Evolutionary conservation across 1,140 invertebrate species (phyloP).

Genomic region (Conus ventricosus): DNA sequence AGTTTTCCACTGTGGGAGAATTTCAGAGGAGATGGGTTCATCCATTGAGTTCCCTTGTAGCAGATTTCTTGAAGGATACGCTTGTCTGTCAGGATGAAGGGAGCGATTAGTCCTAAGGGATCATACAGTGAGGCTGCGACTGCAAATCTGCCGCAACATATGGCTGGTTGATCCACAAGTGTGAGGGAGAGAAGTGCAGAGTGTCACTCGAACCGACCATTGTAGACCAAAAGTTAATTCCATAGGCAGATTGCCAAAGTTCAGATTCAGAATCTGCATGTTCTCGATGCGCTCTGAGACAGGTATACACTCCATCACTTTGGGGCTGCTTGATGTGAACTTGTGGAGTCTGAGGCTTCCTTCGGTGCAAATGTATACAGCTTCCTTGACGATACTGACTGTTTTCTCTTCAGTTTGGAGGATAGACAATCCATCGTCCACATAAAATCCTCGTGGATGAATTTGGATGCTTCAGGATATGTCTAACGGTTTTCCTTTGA

Average conservation of each 20-base stretch:
- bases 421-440: slow-evolving; percentile 48
- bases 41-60: slow-evolving; percentile 21
- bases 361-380: slow-evolving; percentile 21
- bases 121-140: slow-evolving; percentile 38
- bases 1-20: neutral
- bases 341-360: slow-evolving; percentile 48
- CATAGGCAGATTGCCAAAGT: slow-evolving; percentile 41
- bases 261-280: slow-evolving; percentile 39
- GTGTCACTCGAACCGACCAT: slow-evolving; percentile 53
- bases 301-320: slow-evolving; percentile 45
- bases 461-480: slow-evolving; percentile 7
- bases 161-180: slow-evolving; percentile 28
- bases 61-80: slow-evolving; percentile 34
- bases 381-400: slow-evolving; percentile 21
- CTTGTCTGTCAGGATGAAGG: slow-evolving; percentile 38
- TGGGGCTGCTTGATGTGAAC: slow-evolving; percentile 42
- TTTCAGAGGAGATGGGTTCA: neutral
- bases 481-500: neutral
- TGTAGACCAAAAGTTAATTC: slow-evolving; percentile 51
- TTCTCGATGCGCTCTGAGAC: slow-evolving; percentile 16
- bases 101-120: too few relatives aligned
- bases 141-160: slow-evolving; percentile 38
- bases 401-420: slow-evolving; percentile 37
- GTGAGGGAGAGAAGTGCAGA: slow-evolving; percentile 41
- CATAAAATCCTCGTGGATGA: slow-evolving; percentile 50